Percentiles rank a stretch among this genome's conserved stretches.
Evolutionary conservation across 1,140 invertebrate genomes (phyloP).

Genomic region (Trichomalopsis sarcophagae): DNA sequence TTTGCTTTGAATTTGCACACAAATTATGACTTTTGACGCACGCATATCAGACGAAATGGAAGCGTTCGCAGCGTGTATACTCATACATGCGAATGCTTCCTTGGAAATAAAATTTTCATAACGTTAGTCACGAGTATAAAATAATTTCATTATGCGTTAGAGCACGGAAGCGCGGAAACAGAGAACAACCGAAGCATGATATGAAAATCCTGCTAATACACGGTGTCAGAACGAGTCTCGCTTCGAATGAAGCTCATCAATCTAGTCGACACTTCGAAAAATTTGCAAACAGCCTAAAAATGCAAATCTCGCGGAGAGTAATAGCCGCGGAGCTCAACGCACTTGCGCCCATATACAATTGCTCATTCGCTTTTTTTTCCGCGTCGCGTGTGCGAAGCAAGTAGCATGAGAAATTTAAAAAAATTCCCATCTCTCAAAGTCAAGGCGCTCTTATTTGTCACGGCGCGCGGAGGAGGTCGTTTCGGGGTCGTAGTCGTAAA

Average conservation of each 20-base stretch:
- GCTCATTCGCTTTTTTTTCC: no score
- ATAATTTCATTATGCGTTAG: not conserved
- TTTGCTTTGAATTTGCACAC: constrained; percentile 40
- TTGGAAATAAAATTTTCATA: constrained; percentile 7
- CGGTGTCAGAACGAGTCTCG: not conserved
- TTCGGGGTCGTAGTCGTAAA: constrained; percentile 24
- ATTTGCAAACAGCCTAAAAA: not conserved
- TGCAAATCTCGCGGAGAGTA: not conserved
- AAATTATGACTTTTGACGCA: constrained; percentile 38
- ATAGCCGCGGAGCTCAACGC: not conserved
- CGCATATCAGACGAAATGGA: not conserved
- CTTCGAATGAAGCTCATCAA: not conserved
- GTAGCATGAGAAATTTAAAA: not conserved
- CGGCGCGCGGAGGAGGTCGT: constrained; percentile 25
- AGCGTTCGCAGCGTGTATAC: not conserved
- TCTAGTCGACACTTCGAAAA: not conserved
- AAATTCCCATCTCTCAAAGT: constrained; percentile 32
- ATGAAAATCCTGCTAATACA: no score
- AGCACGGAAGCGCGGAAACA: no score
- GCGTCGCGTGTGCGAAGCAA: no score
- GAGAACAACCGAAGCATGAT: no score
- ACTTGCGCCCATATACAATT: no score
- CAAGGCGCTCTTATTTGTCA: constrained; percentile 33
- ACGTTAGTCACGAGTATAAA: not conserved
- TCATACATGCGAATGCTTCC: constrained; percentile 20